Evolutionary conservation across 2,797 vertebrate species (phyloP).

Genomic region (Neosalanx taihuensis): DNA sequence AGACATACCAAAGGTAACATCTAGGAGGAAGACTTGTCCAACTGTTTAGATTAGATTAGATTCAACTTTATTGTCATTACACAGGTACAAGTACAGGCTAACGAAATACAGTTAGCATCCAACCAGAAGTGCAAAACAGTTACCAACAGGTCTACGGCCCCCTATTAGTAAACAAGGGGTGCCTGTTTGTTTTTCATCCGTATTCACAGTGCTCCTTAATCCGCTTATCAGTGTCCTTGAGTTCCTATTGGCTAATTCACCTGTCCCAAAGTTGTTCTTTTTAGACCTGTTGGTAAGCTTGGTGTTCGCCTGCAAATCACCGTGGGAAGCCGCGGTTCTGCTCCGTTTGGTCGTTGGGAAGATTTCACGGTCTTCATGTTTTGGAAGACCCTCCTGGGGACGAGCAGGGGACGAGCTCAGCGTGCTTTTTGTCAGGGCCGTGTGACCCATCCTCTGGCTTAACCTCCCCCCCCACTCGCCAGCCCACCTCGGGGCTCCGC

Average conservation of each 20-base stretch:
- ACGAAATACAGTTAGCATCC: too few relatives aligned
- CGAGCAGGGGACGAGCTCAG: conserved; percentile 37
- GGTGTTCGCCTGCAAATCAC: conserved; percentile 76
- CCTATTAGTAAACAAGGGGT: conserved; percentile 50
- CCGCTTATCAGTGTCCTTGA: conserved; percentile 34
- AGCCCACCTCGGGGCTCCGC: conserved; percentile 27
- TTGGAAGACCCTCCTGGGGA: conserved; percentile 61
- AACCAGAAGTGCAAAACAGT: too few relatives aligned
- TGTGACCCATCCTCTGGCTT: conserved; percentile 62
- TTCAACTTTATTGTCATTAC: too few relatives aligned
- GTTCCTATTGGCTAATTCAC: conserved; percentile 62
- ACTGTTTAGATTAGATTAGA: conserved; percentile 20
- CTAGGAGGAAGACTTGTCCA: conserved; percentile 29
- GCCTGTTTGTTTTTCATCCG: conserved; percentile 68
- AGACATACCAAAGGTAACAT: conserved; percentile 23
- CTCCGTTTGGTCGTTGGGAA: conserved; percentile 59
- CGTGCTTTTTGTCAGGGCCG: conserved; percentile 63
- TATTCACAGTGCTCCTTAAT: conserved; percentile 50
- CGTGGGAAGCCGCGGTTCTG: conserved; percentile 73
- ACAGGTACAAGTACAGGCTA: too few relatives aligned
- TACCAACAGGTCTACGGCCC: conserved; percentile 34
- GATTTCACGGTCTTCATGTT: conserved; percentile 74
- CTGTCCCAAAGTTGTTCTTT: conserved; percentile 61
- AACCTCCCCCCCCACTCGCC: conserved; percentile 27
- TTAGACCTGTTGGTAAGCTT: conserved; percentile 47